These are phyloP conservation scores for Hippopotamyrus pictus DNA, from an alignment of 2,797 vertebrate species.

Conservation along the genomic window DNA sequence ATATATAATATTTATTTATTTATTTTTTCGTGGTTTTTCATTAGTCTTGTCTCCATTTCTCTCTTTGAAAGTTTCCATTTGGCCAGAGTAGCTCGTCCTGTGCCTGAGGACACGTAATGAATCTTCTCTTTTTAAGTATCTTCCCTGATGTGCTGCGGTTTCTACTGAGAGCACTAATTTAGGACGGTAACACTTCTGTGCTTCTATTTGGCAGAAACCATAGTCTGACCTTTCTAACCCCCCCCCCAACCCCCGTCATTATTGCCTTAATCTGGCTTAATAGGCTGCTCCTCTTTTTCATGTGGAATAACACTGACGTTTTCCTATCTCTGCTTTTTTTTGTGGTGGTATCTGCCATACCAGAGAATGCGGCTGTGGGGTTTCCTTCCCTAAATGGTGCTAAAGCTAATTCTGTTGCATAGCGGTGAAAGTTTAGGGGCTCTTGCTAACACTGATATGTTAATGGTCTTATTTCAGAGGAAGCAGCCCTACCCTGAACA, in stretches of 20 bases:
- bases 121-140: slow-evolving; percentile 18
- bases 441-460: slow-evolving; percentile 59
- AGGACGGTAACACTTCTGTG: slow-evolving; percentile 4
- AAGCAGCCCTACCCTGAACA: slow-evolving; percentile 68
- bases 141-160: background rate
- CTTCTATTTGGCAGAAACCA: background rate
- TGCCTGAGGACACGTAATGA: slow-evolving; percentile 29
- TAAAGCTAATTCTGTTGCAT: slow-evolving; percentile 37
- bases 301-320: slow-evolving; percentile 28
- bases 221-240: slow-evolving; percentile 9
- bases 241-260: background rate
- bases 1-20: too few relatives aligned
- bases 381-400: background rate
- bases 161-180: slow-evolving; percentile 17
- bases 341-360: background rate
- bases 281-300: slow-evolving; percentile 29
- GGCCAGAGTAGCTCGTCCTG: slow-evolving; percentile 22
- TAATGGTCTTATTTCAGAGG: slow-evolving; percentile 74
- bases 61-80: slow-evolving; percentile 26
- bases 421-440: slow-evolving; percentile 34
- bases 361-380: background rate
- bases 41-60: slow-evolving; percentile 19
- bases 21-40: background rate
- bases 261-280: slow-evolving; percentile 26
- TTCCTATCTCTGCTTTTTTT: background rate